Conservation (phyloP, 2,797 vertebrate species). For the Sebastes elongatus region DNA sequence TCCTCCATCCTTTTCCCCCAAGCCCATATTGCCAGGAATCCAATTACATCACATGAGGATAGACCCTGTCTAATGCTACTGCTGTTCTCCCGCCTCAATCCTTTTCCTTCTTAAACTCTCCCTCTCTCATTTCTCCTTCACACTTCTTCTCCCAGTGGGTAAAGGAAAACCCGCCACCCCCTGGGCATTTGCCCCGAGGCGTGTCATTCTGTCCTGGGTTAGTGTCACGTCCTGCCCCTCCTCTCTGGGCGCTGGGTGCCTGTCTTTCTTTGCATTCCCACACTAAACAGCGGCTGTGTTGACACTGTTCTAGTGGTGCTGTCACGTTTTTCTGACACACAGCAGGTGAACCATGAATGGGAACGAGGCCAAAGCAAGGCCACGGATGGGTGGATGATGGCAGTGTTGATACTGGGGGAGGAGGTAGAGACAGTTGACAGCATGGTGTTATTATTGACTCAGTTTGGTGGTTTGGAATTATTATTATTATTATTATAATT, state of each 20-base stretch:
- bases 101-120: background rate
- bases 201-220: conserved; percentile 9
- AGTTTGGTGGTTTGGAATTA: background rate
- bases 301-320: conserved; percentile 42
- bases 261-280: conserved; percentile 59
- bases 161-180: background rate
- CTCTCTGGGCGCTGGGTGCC: conserved; percentile 29
- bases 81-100: background rate
- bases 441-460: background rate
- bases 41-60: conserved; percentile 50
- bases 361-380: conserved; percentile 19
- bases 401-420: background rate
- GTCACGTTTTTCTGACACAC: conserved; percentile 32
- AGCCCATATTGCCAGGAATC: conserved; percentile 48
- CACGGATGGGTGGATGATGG: background rate
- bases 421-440: background rate
- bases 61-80: conserved; percentile 18
- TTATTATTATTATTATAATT: no score
- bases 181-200: background rate
- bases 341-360: conserved; percentile 53
- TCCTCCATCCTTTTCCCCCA: conserved; percentile 33
- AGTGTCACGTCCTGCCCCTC: conserved; percentile 29
- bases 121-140: background rate
- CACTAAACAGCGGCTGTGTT: conserved; percentile 65
- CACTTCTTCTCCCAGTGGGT: background rate